A percentile compares a stretch with the other conserved stretches of the same genome.
Evolutionary conservation across 2,113 vertebrate genomes (phyloP).

Genomic region (Vulpes ferrilata): DNA sequence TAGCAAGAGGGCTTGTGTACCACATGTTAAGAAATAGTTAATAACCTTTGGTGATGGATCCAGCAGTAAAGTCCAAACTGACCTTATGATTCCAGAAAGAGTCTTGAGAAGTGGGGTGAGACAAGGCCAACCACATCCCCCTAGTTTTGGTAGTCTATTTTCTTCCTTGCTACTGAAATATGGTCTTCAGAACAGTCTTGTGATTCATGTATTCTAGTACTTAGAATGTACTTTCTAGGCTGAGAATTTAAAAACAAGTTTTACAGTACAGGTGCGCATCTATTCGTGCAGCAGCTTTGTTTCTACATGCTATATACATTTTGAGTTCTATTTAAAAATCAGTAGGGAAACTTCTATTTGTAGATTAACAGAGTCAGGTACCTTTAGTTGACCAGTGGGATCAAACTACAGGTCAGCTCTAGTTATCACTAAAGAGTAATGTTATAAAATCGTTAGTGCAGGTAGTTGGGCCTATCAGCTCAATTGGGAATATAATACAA

Average conservation of each 20-base stretch:
- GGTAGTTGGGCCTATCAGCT: not conserved
- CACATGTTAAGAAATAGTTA: not conserved
- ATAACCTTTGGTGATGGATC: not conserved
- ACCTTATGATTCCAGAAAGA: not conserved
- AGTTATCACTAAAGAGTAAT: not conserved
- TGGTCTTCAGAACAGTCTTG: not conserved
- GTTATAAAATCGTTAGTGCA: not conserved
- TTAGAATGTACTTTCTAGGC: conserved; percentile 9
- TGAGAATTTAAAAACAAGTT: conserved; percentile 33
- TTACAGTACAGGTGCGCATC: not conserved
- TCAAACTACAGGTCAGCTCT: not conserved
- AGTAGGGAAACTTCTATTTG: not conserved
- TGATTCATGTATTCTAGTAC: not conserved
- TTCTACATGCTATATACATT: not conserved
- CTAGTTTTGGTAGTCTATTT: not conserved
- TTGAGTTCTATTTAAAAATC: conserved; percentile 40
- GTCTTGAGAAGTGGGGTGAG: not conserved
- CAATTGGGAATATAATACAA: not conserved
- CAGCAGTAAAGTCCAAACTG: not conserved
- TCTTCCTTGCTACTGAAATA: not conserved
- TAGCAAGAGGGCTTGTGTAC: not conserved
- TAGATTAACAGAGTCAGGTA: not conserved
- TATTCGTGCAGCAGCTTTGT: not conserved
- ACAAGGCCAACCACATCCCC: fast-evolving
- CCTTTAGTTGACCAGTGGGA: not conserved